A percentile compares a stretch with the other conserved stretches of the same genome.
These are phyloP conservation scores for Ranitomeya imitator DNA, from an alignment of 2,113 vertebrate genomes.

Conservation along the genomic window DNA sequence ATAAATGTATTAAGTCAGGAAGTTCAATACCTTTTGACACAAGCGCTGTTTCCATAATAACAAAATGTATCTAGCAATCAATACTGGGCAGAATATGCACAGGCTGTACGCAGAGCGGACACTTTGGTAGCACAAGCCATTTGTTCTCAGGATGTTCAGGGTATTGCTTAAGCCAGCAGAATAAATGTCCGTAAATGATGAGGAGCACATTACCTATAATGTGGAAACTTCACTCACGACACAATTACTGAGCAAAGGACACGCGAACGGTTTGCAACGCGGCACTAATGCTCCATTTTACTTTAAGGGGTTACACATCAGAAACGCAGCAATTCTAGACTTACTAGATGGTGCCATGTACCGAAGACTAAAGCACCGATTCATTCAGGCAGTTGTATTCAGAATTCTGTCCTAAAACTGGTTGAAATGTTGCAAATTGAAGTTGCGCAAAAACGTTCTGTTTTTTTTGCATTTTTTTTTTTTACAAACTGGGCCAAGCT, in stretches of 20 bases:
- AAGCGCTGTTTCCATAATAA: conserved; percentile 30
- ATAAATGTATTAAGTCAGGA: not conserved
- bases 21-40: not conserved
- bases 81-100: conserved; percentile 1
- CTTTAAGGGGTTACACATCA: too few relatives aligned
- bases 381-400: too few relatives aligned
- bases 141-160: not conserved
- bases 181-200: conserved; percentile 3
- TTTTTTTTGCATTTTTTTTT: too few relatives aligned
- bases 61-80: conserved; percentile 18
- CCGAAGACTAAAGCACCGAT: too few relatives aligned
- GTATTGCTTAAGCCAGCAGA: conserved; percentile 32
- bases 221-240: not conserved
- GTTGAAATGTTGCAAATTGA: too few relatives aligned
- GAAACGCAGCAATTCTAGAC: not conserved
- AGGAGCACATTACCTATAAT: not conserved
- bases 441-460: too few relatives aligned
- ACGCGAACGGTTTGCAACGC: not conserved
- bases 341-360: too few relatives aligned
- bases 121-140: not conserved
- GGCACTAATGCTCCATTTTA: not conserved
- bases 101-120: not conserved
- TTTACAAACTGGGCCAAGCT: too few relatives aligned
- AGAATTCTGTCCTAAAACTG: too few relatives aligned
- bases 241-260: not conserved